phyloP scores from a whole-genome alignment of 2,888 invertebrate species.

The Lepidocyrtoides sp. region DNA sequence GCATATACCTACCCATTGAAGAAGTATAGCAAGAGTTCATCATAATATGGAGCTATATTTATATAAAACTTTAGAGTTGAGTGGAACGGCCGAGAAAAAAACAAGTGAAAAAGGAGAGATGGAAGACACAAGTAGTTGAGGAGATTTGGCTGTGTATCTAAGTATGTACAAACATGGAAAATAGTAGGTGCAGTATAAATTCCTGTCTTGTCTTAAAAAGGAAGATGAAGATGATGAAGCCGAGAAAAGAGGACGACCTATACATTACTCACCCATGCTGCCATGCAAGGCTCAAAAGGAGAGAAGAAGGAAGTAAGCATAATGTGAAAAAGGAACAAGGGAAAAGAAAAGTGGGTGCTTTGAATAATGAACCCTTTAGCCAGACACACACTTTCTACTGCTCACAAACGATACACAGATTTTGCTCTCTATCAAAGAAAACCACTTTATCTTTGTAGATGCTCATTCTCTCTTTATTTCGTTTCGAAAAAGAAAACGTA shows the following conservation, averaged over 20 bases:
- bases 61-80: constrained; percentile 33
- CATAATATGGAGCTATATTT: constrained; percentile 46
- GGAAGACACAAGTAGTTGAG: constrained; percentile 9
- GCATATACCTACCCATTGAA: not conserved
- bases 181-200: not conserved
- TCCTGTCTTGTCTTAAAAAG: constrained; percentile 20
- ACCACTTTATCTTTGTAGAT: constrained; percentile 33
- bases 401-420: constrained; percentile 63
- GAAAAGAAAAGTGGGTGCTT: constrained; percentile 72
- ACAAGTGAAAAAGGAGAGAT: constrained; percentile 21
- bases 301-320: not conserved
- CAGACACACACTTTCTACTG: constrained; percentile 17
- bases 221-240: constrained; percentile 73
- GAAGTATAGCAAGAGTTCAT: constrained; percentile 16
- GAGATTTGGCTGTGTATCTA: constrained; percentile 18
- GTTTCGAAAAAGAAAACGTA: too few relatives aligned
- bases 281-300: not conserved
- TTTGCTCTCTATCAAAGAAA: constrained; percentile 15
- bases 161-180: not conserved
- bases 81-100: constrained; percentile 7
- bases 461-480: not conserved
- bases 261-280: constrained; percentile 66
- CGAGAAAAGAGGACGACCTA: constrained; percentile 70
- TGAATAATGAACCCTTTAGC: constrained; percentile 78
- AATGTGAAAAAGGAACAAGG: constrained; percentile 9